These are phyloP conservation scores for Porites divaricata DNA, from an alignment of 92 coral and sea anemone genomes.

Conservation along the genomic window DNA sequence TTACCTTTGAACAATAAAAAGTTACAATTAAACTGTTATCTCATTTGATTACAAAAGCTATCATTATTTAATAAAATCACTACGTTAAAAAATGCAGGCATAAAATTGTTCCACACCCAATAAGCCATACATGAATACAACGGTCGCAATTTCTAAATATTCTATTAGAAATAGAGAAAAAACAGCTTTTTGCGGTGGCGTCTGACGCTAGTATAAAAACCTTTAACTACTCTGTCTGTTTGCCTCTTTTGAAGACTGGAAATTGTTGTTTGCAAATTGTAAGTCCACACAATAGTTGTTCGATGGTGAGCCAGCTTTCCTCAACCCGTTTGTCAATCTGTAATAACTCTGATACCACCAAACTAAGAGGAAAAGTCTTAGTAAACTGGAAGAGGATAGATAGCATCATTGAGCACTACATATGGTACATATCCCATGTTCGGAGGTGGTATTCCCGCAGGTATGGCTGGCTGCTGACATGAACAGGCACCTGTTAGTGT, in stretches of 20 bases:
- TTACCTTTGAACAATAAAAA: background rate
- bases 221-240: too few relatives aligned
- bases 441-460: conserved; percentile 38
- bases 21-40: background rate
- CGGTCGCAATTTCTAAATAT: background rate
- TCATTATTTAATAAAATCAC: too few relatives aligned
- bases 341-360: background rate
- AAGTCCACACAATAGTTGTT: background rate
- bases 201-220: background rate
- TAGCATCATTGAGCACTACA: conserved; percentile 43
- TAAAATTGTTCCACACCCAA: background rate
- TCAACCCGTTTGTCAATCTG: background rate
- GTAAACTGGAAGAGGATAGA: conserved; percentile 60
- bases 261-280: too few relatives aligned
- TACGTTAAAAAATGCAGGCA: background rate
- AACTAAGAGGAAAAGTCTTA: background rate
- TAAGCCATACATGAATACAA: background rate
- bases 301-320: background rate
- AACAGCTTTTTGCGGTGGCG: background rate
- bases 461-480: conserved; percentile 55
- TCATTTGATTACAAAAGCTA: too few relatives aligned
- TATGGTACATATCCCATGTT: conserved; percentile 55
- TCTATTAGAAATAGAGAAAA: background rate
- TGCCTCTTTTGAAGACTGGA: background rate
- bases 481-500: conserved; percentile 41